A percentile compares a stretch with the other conserved stretches of the same genome.
These are phyloP conservation scores for Hedychridium roseum DNA, from an alignment of 2,888 invertebrate genomes.

Conservation along the genomic window DNA sequence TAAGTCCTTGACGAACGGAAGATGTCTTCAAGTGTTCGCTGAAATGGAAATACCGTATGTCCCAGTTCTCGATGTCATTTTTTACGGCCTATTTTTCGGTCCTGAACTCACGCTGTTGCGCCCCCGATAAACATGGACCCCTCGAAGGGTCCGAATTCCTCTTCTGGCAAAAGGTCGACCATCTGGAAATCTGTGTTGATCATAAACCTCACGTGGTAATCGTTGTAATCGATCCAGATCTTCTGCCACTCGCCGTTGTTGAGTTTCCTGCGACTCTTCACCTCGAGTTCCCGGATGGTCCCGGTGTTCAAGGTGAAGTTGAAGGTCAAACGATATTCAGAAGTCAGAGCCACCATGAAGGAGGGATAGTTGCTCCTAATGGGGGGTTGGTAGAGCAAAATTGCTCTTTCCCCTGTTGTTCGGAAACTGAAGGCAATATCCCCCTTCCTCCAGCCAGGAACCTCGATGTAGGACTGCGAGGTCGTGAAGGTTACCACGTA, in stretches of 20 bases:
- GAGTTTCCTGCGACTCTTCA: slow-evolving; percentile 81
- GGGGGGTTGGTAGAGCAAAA: slow-evolving; percentile 89
- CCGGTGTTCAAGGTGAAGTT: slow-evolving; percentile 90
- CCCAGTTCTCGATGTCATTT: background rate
- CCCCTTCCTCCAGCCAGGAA: slow-evolving; percentile 92
- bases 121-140: slow-evolving; percentile 95
- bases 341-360: slow-evolving; percentile 87
- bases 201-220: slow-evolving; percentile 92
- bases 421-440: slow-evolving; percentile 93
- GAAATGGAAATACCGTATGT: slow-evolving; percentile 20
- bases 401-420: slow-evolving; percentile 89
- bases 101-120: slow-evolving; percentile 81
- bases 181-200: slow-evolving; percentile 89
- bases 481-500: slow-evolving; percentile 95
- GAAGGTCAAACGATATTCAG: slow-evolving; percentile 86
- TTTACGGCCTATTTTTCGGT: background rate
- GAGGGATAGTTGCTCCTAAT: slow-evolving; percentile 89
- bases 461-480: slow-evolving; percentile 90
- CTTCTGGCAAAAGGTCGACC: slow-evolving; percentile 83
- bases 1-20: slow-evolving; percentile 86
- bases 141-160: slow-evolving; percentile 91
- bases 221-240: slow-evolving; percentile 94
- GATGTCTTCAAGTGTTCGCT: slow-evolving; percentile 84
- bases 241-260: slow-evolving; percentile 97
- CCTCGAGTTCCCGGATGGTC: slow-evolving; percentile 80